Evolutionary conservation across 2,113 vertebrate species (phyloP).

Genomic region (Eubucco bourcierii): DNA sequence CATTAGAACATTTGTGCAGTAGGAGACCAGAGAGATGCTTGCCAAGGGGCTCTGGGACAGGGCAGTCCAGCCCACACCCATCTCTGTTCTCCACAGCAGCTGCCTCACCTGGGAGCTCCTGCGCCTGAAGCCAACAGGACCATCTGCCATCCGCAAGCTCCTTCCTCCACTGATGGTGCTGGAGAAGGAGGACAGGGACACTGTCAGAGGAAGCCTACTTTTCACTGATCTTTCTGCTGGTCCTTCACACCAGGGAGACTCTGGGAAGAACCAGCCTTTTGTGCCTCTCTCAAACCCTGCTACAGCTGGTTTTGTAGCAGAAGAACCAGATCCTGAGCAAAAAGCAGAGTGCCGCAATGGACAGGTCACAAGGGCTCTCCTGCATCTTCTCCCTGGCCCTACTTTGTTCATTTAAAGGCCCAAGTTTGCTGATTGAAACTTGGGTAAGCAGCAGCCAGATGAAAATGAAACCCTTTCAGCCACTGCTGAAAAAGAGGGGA

Average conservation of each 20-base stretch:
- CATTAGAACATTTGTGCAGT: not conserved
- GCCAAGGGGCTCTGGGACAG: too few species aligned
- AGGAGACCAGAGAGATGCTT: not conserved
- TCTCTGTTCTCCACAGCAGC: not conserved
- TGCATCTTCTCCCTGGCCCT: not conserved
- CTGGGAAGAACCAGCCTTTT: not conserved
- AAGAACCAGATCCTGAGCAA: not conserved
- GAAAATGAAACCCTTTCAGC: not conserved
- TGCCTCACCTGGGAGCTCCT: constrained; percentile 53
- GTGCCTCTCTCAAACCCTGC: not conserved
- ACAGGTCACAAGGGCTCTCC: accelerated
- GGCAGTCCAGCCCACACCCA: too few species aligned
- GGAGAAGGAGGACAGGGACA: not conserved
- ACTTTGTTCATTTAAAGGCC: not conserved
- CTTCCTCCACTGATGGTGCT: constrained; percentile 11
- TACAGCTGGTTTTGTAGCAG: not conserved
- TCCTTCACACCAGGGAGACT: not conserved
- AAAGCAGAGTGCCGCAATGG: accelerated
- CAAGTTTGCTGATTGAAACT: not conserved
- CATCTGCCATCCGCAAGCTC: not conserved
- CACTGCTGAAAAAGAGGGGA: accelerated
- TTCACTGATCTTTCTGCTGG: not conserved
- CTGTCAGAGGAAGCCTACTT: not conserved
- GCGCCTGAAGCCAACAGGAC: not conserved
- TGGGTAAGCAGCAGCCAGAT: not conserved